These are phyloP conservation scores for Ammodytes marinus DNA, from an alignment of 2,113 vertebrate genomes.

Conservation along the genomic window DNA sequence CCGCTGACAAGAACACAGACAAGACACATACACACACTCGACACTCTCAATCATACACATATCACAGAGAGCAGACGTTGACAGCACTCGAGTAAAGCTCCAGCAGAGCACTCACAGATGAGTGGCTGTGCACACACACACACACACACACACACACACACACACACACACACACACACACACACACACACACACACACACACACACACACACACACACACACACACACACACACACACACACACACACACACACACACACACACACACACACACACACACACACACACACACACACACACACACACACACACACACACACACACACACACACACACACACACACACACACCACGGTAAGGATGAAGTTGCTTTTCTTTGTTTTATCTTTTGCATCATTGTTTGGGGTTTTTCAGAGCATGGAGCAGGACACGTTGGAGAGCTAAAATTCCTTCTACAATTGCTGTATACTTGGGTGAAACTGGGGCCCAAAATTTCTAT, in stretches of 20 bases:
- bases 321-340: slow-evolving; percentile 34
- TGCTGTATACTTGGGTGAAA: slow-evolving; percentile 37
- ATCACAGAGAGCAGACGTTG: slow-evolving; percentile 79
- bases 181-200: no score
- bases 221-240: slow-evolving; percentile 31
- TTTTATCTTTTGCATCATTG: slow-evolving; percentile 66
- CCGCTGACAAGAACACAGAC: slow-evolving; percentile 79
- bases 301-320: slow-evolving; percentile 9
- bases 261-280: slow-evolving; percentile 20
- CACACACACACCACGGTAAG: slow-evolving; percentile 22
- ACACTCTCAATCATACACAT: slow-evolving; percentile 80
- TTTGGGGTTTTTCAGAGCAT: slow-evolving; percentile 40
- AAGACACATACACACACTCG: slow-evolving; percentile 68
- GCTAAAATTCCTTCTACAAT: slow-evolving; percentile 49
- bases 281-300: slow-evolving; percentile 40
- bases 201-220: slow-evolving; percentile 51
- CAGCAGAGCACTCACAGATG: slow-evolving; percentile 77
- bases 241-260: slow-evolving; percentile 37
- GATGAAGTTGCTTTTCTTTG: slow-evolving; percentile 79
- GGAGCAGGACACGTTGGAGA: slow-evolving; percentile 25
- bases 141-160: not conserved
- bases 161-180: slow-evolving; percentile 19
- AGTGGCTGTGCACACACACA: slow-evolving; percentile 67
- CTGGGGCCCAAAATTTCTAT: not conserved
- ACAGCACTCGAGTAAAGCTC: slow-evolving; percentile 78